Evolutionary conservation across 2,797 vertebrate genomes (phyloP).

Genomic region (Lerista edwardsae): DNA sequence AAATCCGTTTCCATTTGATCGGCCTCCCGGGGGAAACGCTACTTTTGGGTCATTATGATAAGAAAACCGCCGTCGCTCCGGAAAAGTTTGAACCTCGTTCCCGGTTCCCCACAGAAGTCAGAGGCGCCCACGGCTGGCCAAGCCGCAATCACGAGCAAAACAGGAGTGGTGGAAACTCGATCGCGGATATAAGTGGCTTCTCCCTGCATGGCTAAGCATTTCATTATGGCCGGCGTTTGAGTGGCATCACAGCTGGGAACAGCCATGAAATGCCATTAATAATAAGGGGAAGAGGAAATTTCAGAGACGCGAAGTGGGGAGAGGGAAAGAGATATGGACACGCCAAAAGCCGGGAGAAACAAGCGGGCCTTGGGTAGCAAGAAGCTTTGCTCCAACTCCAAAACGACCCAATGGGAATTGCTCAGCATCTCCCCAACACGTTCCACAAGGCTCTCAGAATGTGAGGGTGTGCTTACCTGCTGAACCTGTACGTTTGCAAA

Average conservation of each 20-base stretch:
- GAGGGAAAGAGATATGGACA: fast-evolving
- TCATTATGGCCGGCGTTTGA: not conserved
- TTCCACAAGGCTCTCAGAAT: too few relatives aligned
- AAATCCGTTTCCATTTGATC: too few relatives aligned
- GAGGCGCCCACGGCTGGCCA: fast-evolving
- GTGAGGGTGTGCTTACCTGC: too few relatives aligned
- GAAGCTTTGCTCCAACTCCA: too few relatives aligned
- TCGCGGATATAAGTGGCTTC: fast-evolving
- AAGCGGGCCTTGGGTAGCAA: too few relatives aligned
- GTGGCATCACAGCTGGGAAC: fast-evolving
- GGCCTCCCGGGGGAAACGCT: too few relatives aligned
- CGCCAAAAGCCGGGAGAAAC: fast-evolving
- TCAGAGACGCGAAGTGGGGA: not conserved
- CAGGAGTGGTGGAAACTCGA: fast-evolving
- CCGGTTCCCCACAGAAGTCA: not conserved
- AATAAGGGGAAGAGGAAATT: not conserved
- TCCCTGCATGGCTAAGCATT: not conserved
- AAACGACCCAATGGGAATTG: too few relatives aligned
- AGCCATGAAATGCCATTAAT: fast-evolving
- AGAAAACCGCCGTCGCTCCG: too few relatives aligned
- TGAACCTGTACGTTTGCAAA: too few relatives aligned
- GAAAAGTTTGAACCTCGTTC: not conserved
- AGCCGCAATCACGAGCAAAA: not conserved
- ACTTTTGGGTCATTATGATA: not conserved
- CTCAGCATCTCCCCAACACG: too few relatives aligned